These are phyloP conservation scores for Erpetoichthys calabaricus DNA, from an alignment of 2,797 vertebrate genomes.

Conservation along the genomic window DNA sequence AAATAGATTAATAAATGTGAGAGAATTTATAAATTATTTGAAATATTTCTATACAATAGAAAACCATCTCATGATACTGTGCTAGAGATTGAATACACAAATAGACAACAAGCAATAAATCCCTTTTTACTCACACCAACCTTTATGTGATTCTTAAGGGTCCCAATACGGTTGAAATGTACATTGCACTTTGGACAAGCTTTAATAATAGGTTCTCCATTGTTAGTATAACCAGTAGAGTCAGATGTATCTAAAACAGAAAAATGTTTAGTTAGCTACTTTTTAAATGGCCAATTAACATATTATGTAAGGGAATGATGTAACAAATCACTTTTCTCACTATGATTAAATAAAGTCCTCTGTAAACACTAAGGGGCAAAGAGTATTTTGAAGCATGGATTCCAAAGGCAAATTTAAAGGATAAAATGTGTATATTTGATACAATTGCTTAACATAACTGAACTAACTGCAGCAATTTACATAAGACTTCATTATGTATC, in stretches of 20 bases:
- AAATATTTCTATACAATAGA: too few species aligned
- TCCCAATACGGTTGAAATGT: conserved; percentile 65
- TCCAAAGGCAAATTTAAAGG: not conserved
- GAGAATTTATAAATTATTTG: too few species aligned
- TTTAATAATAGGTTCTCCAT: conserved; percentile 57
- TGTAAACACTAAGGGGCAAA: not conserved
- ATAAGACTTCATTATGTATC: too few species aligned
- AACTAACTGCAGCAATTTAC: too few species aligned
- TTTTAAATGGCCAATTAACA: too few species aligned
- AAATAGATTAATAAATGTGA: not conserved
- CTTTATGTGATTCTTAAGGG: conserved; percentile 69
- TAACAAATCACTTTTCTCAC: too few species aligned
- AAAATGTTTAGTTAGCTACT: too few species aligned
- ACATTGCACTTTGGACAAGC: conserved; percentile 79
- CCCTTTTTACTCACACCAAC: conserved; percentile 41
- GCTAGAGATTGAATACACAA: not conserved
- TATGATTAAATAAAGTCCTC: too few species aligned
- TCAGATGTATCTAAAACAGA: conserved; percentile 30
- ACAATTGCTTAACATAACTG: not conserved
- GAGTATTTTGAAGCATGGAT: not conserved
- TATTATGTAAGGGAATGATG: too few species aligned
- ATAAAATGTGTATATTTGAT: not conserved
- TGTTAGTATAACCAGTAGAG: conserved; percentile 46
- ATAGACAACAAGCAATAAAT: conserved; percentile 1
- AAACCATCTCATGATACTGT: too few species aligned